These are phyloP conservation scores for Brenthis daphne DNA, from an alignment of 2,888 invertebrate species.

Conservation along the genomic window DNA sequence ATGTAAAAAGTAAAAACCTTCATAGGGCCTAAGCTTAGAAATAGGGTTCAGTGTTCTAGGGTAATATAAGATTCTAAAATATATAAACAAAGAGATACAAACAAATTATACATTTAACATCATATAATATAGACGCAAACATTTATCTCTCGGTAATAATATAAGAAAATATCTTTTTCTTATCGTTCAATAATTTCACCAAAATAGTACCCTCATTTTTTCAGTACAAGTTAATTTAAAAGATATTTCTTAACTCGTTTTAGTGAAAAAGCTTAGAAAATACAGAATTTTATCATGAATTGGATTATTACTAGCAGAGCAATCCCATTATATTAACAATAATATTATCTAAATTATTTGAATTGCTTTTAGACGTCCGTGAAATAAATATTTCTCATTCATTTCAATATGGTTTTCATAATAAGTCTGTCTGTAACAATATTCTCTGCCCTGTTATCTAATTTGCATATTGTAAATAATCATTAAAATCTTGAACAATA, in stretches of 20 bases:
- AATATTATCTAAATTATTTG: not conserved
- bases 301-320: not conserved
- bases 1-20: too few relatives aligned
- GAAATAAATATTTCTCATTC: not conserved
- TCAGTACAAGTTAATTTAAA: not conserved
- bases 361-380: not conserved
- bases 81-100: too few relatives aligned
- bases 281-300: not conserved
- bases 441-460: not conserved
- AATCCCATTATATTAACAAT: not conserved
- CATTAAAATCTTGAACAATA: not conserved
- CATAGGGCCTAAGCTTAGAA: too few relatives aligned
- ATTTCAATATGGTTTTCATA: not conserved
- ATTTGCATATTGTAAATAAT: not conserved
- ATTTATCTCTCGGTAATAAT: too few relatives aligned
- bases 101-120: too few relatives aligned
- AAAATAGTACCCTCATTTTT: not conserved
- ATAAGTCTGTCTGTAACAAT: not conserved
- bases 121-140: too few relatives aligned
- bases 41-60: too few relatives aligned
- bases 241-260: not conserved
- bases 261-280: not conserved
- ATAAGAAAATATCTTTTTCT: conserved; percentile 6
- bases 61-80: too few relatives aligned
- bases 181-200: not conserved